A percentile compares a stretch with the other conserved stretches of the same genome.
Conservation (phyloP, 2,888 invertebrate species). For the Tanypteryx hageni region DNA sequence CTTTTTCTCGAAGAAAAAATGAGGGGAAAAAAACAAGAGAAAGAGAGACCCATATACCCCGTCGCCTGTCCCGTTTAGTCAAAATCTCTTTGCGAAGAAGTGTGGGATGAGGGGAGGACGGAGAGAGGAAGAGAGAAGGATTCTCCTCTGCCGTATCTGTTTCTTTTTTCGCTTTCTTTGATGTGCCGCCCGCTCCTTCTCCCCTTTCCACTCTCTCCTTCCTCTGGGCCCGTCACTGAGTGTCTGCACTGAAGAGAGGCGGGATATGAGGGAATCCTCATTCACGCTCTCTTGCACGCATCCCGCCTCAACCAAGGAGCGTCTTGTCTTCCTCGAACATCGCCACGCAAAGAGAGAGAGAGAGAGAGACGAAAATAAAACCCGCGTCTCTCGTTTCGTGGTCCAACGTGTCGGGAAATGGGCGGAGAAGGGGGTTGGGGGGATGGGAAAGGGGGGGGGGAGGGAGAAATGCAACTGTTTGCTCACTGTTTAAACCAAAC, state of each 20-base stretch:
- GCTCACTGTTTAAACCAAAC: not conserved
- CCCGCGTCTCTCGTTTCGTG: not conserved
- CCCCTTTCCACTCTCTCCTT: not conserved
- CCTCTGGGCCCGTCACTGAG: not conserved
- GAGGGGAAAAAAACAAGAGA: not conserved
- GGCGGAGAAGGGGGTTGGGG: not conserved
- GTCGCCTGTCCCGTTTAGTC: constrained; percentile 52
- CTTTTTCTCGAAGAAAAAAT: not conserved
- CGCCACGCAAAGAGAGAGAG: constrained; percentile 37
- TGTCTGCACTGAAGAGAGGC: constrained; percentile 25
- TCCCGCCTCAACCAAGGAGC: not conserved
- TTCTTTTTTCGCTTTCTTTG: constrained; percentile 48
- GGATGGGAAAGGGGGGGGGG: not conserved
- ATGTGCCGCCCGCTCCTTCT: constrained; percentile 2
- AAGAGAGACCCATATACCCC: constrained; percentile 5
- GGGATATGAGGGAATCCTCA: constrained; percentile 26
- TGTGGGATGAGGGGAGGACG: not conserved
- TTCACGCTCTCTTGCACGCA: constrained; percentile 44
- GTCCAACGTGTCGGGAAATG: constrained; percentile 16
- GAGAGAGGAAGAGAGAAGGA: not conserved
- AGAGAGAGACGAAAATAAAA: constrained; percentile 52
- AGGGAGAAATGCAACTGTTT: not conserved
- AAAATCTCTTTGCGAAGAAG: constrained; percentile 40
- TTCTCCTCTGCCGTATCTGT: constrained; percentile 44
- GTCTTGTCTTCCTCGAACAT: constrained; percentile 37